Conservation (phyloP, 2,113 vertebrate genomes). For the Rhizomys pruinosus region DNA sequence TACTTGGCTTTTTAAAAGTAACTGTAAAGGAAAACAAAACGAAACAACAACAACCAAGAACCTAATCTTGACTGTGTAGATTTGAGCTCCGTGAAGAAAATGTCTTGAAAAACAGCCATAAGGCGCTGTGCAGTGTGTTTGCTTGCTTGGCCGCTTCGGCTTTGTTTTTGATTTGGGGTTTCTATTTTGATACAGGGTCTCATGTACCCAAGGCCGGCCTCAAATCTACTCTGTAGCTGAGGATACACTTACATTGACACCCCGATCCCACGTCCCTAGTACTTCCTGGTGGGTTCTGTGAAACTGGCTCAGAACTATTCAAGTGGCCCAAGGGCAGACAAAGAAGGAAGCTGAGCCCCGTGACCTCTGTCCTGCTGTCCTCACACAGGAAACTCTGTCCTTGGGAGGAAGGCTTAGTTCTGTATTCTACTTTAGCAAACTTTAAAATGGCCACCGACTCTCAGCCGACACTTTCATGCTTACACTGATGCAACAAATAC, state of each 20-base stretch:
- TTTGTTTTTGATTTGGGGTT: neutral
- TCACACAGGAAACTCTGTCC: neutral
- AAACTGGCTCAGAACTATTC: neutral
- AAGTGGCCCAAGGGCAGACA: neutral
- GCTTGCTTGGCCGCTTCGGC: neutral
- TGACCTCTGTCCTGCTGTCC: neutral
- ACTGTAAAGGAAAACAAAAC: too few relatives aligned
- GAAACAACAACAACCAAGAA: too few relatives aligned
- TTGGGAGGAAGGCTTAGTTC: neutral
- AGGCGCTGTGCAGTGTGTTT: neutral
- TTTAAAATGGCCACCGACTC: neutral
- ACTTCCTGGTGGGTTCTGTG: neutral
- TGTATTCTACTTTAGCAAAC: neutral
- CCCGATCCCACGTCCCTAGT: neutral
- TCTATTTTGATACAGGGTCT: neutral
- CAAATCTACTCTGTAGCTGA: neutral
- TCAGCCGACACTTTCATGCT: neutral
- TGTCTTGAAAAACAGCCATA: neutral
- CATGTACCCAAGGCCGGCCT: neutral
- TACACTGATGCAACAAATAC: too few relatives aligned
- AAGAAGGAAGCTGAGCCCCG: too few relatives aligned
- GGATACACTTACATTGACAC: neutral
- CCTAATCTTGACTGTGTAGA: too few relatives aligned
- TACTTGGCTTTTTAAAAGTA: too few relatives aligned
- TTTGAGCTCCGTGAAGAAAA: neutral